phyloP scores from a whole-genome alignment of 1,140 invertebrate genomes.

The Tetramorium simillimum region DNA sequence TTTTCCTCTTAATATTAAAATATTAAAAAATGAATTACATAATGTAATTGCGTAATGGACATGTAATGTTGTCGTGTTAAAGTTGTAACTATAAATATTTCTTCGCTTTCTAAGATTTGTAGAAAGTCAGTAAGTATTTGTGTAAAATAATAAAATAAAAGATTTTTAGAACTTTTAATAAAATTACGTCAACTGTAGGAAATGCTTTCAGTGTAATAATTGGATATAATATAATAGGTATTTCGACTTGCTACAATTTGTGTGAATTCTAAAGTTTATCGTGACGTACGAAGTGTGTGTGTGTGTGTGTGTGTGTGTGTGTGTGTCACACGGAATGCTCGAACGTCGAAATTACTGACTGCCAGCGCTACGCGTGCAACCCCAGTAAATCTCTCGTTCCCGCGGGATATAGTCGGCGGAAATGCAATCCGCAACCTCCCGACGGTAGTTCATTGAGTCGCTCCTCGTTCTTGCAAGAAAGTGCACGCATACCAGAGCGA shows the following conservation, averaged over 20 bases:
- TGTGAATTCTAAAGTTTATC: not conserved
- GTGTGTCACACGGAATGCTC: not conserved
- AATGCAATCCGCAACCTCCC: constrained; percentile 33
- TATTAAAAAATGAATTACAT: not conserved
- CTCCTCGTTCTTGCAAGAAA: constrained; percentile 44
- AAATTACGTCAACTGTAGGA: not conserved
- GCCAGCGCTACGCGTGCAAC: not conserved
- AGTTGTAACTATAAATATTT: not conserved
- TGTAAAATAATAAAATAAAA: not conserved
- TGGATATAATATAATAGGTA: not conserved
- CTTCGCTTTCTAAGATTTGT: not conserved
- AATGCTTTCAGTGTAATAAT: not conserved
- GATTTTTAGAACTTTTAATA: not conserved
- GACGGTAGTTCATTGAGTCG: constrained; percentile 65
- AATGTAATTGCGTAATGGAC: not conserved
- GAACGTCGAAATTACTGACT: not conserved
- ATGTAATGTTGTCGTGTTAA: not conserved
- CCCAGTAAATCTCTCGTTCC: constrained; percentile 35
- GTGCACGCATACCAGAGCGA: constrained; percentile 72
- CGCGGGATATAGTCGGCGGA: constrained; percentile 15
- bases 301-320: not conserved
- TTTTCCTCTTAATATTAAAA: not conserved
- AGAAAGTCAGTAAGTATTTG: not conserved
- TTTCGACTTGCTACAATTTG: not conserved
- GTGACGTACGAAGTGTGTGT: not conserved